Evolutionary conservation across 1,140 invertebrate genomes (phyloP), one percentile per base, ranked within the genome.

Genomic region (Caenorhabditis brenneri): DNA sequence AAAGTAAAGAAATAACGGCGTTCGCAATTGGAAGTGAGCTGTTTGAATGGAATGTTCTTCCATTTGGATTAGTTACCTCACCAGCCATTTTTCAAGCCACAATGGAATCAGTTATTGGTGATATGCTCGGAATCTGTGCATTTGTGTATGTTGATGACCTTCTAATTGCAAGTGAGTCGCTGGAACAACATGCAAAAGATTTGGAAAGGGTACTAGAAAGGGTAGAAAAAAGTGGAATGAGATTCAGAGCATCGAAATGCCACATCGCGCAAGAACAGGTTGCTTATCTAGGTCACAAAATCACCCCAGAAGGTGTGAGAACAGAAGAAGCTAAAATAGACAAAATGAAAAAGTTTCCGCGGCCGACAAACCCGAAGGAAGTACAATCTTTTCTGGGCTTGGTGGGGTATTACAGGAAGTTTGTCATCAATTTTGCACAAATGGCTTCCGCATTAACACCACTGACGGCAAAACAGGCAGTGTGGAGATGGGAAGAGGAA

Each of bases 31-130:
- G 36, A 5, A 51, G 74, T 42, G 86, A 82, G 4, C 9, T 87
- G 0, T 87, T 46, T 33, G 81, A 87, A 60, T 87, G 33, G n/a
- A 22, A 80, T 7, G 51, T 65, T 7, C 33, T 87, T 29, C 86
- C 86, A 9, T 87, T 87, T 55, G 86, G 86, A 1, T 49, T 87
- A 0, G 48, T 42, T 22, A 74, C 36, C 3, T 78, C 78, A 5
- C 82, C 86, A 5, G 55, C 78, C 3, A 19, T 51, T 2, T 87
- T 87, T 48, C 83, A 85, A 79, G 22, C 53, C 46, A 36, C 60
- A 0, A 87, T 87, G 86, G 80, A 87, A 42, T 24, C 29, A 22
- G 27, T 87, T 85, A 10, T 29, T 27, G 36, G 33, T 6, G 82
- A 83, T 19, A 24, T 78, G 7, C 0, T 36, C n/a, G 82, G 69